Evolutionary conservation across 2,113 vertebrate species (phyloP).

Genomic region (Aythya baeri): DNA sequence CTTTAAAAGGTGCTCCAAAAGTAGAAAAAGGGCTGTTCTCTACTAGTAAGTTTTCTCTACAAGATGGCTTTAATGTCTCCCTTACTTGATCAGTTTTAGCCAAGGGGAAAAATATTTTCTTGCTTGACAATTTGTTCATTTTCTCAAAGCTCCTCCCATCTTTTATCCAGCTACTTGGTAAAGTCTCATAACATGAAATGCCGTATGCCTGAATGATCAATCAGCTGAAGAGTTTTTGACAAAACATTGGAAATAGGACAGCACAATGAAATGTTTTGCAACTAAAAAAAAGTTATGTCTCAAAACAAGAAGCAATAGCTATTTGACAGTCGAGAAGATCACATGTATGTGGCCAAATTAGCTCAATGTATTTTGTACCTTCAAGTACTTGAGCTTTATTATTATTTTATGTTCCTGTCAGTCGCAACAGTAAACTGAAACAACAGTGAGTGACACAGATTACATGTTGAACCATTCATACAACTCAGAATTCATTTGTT

Average conservation of each 20-base stretch:
- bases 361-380: not conserved
- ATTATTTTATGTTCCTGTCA: not conserved
- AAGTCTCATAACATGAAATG: not conserved
- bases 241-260: not conserved
- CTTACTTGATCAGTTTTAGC: not conserved
- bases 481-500: slow-evolving; percentile 70
- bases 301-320: slow-evolving; percentile 17
- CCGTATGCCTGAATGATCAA: not conserved
- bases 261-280: not conserved
- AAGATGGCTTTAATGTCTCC: not conserved
- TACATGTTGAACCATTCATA: slow-evolving; percentile 62
- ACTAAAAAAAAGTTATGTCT: not conserved
- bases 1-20: not conserved
- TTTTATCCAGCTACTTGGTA: not conserved
- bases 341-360: not conserved
- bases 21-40: not conserved
- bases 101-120: not conserved
- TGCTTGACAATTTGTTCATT: not conserved
- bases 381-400: not conserved
- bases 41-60: not conserved
- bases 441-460: slow-evolving; percentile 54
- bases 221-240: not conserved
- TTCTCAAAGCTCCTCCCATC: not conserved
- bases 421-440: slow-evolving; percentile 19
- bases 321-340: not conserved